phyloP scores from a whole-genome alignment of 1,140 invertebrate genomes.

The Scylla paramamosain region DNA sequence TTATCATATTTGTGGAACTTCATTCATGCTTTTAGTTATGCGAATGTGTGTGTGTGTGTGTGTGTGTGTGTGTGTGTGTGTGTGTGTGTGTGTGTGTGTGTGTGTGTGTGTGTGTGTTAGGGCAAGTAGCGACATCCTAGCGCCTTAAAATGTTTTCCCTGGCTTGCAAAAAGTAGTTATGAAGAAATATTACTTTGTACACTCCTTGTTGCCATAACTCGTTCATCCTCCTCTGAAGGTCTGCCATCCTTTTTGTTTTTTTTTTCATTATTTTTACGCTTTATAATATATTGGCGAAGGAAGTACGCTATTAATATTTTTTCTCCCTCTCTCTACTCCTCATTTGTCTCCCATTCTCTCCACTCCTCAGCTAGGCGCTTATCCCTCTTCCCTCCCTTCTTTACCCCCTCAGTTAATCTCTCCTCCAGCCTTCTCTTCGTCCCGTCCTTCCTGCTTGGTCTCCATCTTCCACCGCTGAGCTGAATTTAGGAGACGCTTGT shows the following conservation, averaged over 20 bases:
- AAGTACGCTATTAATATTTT: no score
- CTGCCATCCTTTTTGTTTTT: background rate
- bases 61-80: background rate
- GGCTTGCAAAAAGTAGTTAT: background rate
- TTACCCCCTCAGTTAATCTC: no score
- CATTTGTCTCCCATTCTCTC: background rate
- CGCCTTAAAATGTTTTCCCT: background rate
- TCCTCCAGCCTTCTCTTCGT: background rate
- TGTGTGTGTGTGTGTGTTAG: background rate
- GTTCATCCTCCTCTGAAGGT: background rate
- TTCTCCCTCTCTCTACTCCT: background rate
- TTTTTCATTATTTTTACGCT: background rate
- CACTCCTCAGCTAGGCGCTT: no score
- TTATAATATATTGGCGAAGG: no score
- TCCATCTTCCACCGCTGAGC: slow-evolving; percentile 34
- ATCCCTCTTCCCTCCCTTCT: no score
- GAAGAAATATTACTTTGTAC: background rate
- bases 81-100: background rate
- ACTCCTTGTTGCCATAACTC: background rate
- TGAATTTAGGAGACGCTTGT: slow-evolving; percentile 49
- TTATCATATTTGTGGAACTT: no score
- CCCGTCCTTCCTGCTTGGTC: background rate
- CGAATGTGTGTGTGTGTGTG: slow-evolving; percentile 32
- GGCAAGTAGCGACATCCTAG: background rate
- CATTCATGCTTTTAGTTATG: background rate